These are phyloP conservation scores for Tamandua tetradactyla DNA, from an alignment of 2,797 vertebrate genomes.

Conservation along the genomic window DNA sequence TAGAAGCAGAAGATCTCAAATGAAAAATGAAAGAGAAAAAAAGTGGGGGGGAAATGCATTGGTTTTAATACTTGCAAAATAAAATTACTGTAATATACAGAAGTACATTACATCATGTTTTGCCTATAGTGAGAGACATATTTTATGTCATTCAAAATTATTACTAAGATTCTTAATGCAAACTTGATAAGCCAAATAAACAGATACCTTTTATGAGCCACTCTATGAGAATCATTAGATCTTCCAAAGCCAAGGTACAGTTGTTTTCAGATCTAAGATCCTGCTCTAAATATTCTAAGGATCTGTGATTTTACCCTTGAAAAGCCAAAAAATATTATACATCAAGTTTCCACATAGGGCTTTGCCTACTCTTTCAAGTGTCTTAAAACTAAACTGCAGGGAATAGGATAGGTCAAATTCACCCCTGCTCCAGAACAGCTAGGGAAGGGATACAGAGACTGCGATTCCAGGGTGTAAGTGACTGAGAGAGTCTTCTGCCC, in stretches of 20 bases:
- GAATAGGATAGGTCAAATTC: no score
- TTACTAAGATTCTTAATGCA: constrained; percentile 15
- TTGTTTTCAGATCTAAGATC: constrained; percentile 13
- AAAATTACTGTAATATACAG: not conserved
- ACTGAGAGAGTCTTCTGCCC: no score
- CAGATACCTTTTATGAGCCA: constrained; percentile 14
- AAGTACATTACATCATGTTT: not conserved
- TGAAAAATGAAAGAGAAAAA: constrained; percentile 9
- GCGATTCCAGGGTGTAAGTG: no score
- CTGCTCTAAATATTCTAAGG: constrained; percentile 15
- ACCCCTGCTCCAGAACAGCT: no score
- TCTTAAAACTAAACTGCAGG: not conserved
- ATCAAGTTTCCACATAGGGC: constrained; percentile 52
- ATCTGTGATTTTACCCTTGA: constrained; percentile 37
- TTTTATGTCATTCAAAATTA: constrained; percentile 32
- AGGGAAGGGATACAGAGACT: no score
- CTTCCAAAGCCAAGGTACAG: constrained; percentile 19
- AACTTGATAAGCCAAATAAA: not conserved
- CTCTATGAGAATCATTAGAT: not conserved
- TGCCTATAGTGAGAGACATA: not conserved
- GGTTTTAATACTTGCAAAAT: constrained; percentile 26
- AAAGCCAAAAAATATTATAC: not conserved
- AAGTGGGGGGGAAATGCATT: not conserved
- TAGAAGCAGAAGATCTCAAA: not conserved
- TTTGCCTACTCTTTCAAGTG: constrained; percentile 59